Evolutionary conservation across 2,888 invertebrate genomes (phyloP).

Genomic region (Papilio demoleus): DNA sequence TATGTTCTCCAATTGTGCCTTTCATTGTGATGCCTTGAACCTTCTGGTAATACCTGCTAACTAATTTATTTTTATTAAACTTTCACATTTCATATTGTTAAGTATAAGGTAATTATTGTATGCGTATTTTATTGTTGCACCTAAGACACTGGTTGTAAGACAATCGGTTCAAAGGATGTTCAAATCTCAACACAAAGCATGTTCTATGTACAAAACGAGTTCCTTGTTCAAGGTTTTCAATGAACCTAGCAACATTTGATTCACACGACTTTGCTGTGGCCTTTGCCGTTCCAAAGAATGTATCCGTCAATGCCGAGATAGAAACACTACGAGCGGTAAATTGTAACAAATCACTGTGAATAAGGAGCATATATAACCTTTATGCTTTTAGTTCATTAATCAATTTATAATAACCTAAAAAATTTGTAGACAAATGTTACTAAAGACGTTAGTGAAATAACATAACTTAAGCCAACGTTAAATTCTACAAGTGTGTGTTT

Average conservation of each 20-base stretch:
- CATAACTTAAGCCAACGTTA: no score
- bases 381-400: neutral
- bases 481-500: no score
- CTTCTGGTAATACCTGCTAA: no score
- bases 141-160: neutral
- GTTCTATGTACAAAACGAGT: conserved; percentile 28
- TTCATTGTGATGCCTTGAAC: no score
- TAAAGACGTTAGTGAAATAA: no score
- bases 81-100: no score
- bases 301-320: conserved; percentile 32
- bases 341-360: neutral
- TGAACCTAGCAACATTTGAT: conserved; percentile 36
- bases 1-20: no score
- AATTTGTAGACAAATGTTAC: neutral
- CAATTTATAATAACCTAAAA: neutral
- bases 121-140: no score
- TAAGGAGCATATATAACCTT: neutral
- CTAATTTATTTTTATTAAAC: no score
- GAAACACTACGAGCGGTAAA: conserved; percentile 12
- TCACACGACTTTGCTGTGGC: conserved; percentile 36
- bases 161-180: neutral
- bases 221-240: conserved; percentile 33
- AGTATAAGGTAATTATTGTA: no score
- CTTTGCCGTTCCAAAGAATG: conserved; percentile 38
- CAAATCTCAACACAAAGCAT: conserved; percentile 13